phyloP scores from a whole-genome alignment of 2,113 vertebrate species.

The Sinocyclocheilus rhinocerous region DNA sequence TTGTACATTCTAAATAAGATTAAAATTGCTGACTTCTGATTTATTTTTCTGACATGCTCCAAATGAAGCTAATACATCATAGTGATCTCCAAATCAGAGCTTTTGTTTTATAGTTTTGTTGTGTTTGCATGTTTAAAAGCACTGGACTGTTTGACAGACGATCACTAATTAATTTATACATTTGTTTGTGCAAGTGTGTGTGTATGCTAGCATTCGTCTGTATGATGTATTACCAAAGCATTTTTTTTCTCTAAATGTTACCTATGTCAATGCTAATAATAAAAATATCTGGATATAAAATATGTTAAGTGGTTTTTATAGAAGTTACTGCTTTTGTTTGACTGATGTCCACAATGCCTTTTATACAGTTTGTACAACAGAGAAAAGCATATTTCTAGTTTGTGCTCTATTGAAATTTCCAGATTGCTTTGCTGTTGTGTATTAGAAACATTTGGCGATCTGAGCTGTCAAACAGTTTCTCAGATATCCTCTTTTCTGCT shows the following conservation, averaged over 20 bases:
- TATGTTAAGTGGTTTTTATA: background rate
- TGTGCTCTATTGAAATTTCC: background rate
- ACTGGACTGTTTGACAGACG: background rate
- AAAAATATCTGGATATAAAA: conserved; percentile 15
- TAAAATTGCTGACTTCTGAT: background rate
- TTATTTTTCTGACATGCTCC: background rate
- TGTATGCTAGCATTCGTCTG: background rate
- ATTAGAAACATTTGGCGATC: background rate
- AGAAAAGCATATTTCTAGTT: background rate
- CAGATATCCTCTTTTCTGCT: background rate
- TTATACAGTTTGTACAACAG: background rate
- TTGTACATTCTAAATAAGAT: background rate
- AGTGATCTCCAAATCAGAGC: background rate
- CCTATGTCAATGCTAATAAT: background rate
- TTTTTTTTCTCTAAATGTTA: background rate
- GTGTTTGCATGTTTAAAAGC: too few relatives aligned
- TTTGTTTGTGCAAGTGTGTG: background rate
- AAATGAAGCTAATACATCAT: background rate
- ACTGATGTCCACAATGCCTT: background rate
- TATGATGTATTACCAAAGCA: conserved; percentile 3
- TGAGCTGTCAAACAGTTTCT: background rate
- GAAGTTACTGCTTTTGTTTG: background rate
- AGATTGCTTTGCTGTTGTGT: background rate
- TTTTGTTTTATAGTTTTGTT: background rate
- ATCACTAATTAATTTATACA: background rate